phyloP scores from a whole-genome alignment of 2,888 invertebrate species.

The Cremastobaeus sp. region DNA sequence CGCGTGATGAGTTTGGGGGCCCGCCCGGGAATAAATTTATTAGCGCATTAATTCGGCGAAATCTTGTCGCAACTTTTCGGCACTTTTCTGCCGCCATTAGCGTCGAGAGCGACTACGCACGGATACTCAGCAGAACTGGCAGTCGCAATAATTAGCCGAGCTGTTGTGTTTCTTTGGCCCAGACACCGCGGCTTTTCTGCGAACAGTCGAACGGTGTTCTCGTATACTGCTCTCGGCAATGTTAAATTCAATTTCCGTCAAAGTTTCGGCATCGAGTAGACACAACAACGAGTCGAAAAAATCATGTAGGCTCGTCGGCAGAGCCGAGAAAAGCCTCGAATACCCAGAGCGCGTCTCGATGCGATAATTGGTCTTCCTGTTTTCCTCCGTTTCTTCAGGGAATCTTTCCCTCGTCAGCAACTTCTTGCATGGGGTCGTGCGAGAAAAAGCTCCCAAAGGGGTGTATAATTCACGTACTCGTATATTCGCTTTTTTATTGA shows the following conservation, averaged over 20 bases:
- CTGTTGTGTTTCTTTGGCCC: slow-evolving; percentile 39
- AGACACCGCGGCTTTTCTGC: slow-evolving; percentile 38
- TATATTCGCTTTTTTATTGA: slow-evolving; percentile 31
- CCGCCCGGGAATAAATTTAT: slow-evolving; percentile 33
- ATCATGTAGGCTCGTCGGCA: slow-evolving; percentile 11
- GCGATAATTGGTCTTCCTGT: slow-evolving; percentile 64
- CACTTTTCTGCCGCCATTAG: slow-evolving; percentile 37
- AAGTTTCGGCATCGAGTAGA: slow-evolving; percentile 23
- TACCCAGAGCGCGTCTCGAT: slow-evolving; percentile 58
- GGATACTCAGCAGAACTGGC: slow-evolving; percentile 30
- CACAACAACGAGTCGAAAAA: slow-evolving; percentile 17
- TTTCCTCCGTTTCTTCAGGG: slow-evolving; percentile 46
- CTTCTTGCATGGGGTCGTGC: slow-evolving; percentile 36
- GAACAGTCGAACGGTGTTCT: slow-evolving; percentile 21
- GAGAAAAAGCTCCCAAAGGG: slow-evolving; percentile 54
- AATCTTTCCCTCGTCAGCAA: slow-evolving; percentile 40
- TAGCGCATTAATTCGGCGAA: slow-evolving; percentile 28
- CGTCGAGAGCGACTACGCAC: slow-evolving; percentile 55
- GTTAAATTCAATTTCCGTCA: slow-evolving; percentile 53
- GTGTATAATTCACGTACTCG: slow-evolving; percentile 32
- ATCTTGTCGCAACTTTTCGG: slow-evolving; percentile 23
- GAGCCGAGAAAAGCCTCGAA: slow-evolving; percentile 37
- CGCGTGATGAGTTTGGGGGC: too few relatives aligned
- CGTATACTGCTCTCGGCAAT: slow-evolving; percentile 18
- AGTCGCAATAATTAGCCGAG: slow-evolving; percentile 51